Evolutionary conservation across 2,113 vertebrate genomes (phyloP).

Genomic region (pig (Sus scrofa)): DNA sequence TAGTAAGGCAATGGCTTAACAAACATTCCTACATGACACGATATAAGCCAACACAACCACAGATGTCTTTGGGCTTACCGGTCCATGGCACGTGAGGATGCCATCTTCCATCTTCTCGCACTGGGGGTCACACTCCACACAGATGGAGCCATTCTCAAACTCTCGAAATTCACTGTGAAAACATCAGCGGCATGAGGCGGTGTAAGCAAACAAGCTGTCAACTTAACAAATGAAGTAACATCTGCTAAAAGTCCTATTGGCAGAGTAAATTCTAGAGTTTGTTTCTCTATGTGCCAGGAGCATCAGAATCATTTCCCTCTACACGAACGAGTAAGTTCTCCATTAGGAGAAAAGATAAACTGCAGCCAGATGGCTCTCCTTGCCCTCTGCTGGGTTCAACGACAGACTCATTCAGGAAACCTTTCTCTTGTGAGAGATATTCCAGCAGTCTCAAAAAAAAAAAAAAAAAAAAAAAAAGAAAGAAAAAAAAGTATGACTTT

Average conservation of each 20-base stretch:
- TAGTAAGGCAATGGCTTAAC: not conserved
- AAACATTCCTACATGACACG: not conserved
- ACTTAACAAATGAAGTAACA: constrained; percentile 63
- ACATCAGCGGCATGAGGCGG: constrained; percentile 61
- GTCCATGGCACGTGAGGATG: constrained; percentile 93
- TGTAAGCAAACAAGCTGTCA: constrained; percentile 71
- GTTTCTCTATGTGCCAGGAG: constrained; percentile 71
- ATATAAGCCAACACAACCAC: not conserved
- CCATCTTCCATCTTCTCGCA: constrained; percentile 95
- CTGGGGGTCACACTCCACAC: constrained; percentile 96
- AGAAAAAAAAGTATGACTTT: not conserved
- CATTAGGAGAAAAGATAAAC: constrained; percentile 61
- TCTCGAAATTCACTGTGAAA: constrained; percentile 94
- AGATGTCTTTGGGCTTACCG: constrained; percentile 88
- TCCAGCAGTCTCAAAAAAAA: not conserved
- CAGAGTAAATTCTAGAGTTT: constrained; percentile 46
- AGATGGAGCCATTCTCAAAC: constrained; percentile 95
- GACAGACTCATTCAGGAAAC: constrained; percentile 62
- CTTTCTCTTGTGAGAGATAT: constrained; percentile 20
- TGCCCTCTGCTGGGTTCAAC: not conserved
- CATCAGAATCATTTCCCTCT: constrained; percentile 54
- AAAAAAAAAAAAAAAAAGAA: not conserved
- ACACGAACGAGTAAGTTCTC: constrained; percentile 64
- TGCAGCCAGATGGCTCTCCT: constrained; percentile 56
- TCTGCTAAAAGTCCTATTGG: constrained; percentile 73